These are phyloP conservation scores for Vanacampus margaritifer DNA, from an alignment of 2,113 vertebrate genomes.

Conservation along the genomic window DNA sequence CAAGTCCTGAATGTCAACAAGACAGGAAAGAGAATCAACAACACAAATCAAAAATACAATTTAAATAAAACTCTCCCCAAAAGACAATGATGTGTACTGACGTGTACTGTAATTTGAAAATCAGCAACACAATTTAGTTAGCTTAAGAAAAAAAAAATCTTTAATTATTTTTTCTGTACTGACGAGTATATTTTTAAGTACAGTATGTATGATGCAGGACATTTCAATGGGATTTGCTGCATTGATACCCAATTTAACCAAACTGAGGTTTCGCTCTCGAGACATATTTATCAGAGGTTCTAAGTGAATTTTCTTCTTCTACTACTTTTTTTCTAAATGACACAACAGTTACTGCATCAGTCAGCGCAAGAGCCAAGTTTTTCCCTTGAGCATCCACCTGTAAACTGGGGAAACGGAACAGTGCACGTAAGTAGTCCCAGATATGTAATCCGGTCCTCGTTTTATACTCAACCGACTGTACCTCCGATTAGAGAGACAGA, in stretches of 20 bases:
- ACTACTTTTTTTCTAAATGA: constrained; percentile 59
- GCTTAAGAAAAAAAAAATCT: constrained; percentile 30
- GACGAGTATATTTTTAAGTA: constrained; percentile 81
- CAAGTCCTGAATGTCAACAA: constrained; percentile 87
- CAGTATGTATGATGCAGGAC: constrained; percentile 76
- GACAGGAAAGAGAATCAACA: constrained; percentile 67
- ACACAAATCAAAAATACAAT: constrained; percentile 53
- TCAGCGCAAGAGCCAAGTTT: constrained; percentile 85
- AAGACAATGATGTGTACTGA: constrained; percentile 85
- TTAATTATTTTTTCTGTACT: constrained; percentile 75
- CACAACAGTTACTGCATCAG: constrained; percentile 68
- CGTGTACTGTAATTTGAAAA: constrained; percentile 25
- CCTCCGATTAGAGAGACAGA: constrained; percentile 94
- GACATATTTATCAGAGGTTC: neutral
- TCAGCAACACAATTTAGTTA: constrained; percentile 57
- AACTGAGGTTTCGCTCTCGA: constrained; percentile 63
- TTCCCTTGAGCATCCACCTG: constrained; percentile 93
- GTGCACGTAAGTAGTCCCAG: constrained; percentile 93
- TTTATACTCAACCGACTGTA: constrained; percentile 99
- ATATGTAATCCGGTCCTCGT: constrained; percentile 85
- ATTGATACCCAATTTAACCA: constrained; percentile 69
- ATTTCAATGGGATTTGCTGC: constrained; percentile 90
- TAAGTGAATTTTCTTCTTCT: neutral
- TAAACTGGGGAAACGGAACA: constrained; percentile 99
- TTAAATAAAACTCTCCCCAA: constrained; percentile 92